Conservation (phyloP, 1,140 invertebrate species). For the Bombus confusus region DNA sequence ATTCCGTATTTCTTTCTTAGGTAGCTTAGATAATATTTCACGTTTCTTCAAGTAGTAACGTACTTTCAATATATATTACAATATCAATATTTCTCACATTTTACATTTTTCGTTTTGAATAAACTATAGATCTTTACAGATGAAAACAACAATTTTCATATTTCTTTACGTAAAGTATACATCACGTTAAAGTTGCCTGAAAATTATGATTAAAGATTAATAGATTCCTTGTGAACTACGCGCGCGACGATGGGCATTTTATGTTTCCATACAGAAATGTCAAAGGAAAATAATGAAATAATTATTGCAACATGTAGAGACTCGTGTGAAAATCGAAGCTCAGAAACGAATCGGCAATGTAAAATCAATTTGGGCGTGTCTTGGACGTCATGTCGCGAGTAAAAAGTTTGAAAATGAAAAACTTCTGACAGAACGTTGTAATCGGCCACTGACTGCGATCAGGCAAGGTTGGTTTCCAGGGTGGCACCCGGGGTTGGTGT, state of each 20-base stretch:
- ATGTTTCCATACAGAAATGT: background rate
- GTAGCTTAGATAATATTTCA: background rate
- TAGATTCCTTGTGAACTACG: background rate
- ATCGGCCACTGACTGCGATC: constrained; percentile 58
- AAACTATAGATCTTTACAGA: background rate
- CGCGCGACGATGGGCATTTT: background rate
- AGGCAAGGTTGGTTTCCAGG: constrained; percentile 34
- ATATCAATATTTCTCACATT: background rate
- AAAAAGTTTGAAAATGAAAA: constrained; percentile 71
- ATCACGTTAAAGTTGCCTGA: background rate
- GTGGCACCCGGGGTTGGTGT: constrained; percentile 46
- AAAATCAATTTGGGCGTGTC: constrained; percentile 49
- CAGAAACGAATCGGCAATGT: constrained; percentile 25
- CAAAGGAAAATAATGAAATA: background rate
- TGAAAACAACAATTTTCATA: background rate
- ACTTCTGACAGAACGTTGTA: constrained; percentile 66
- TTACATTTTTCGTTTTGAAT: background rate
- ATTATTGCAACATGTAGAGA: background rate
- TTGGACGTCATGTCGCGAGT: constrained; percentile 8
- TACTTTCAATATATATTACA: background rate
- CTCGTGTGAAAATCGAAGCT: background rate
- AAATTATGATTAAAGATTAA: background rate
- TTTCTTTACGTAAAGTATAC: background rate
- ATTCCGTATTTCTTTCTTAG: background rate
- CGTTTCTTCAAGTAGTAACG: background rate